Percentiles rank a stretch among this genome's conserved stretches.
Evolutionary conservation across 2,888 invertebrate species (phyloP).

Genomic region (Orthosia gracilis): DNA sequence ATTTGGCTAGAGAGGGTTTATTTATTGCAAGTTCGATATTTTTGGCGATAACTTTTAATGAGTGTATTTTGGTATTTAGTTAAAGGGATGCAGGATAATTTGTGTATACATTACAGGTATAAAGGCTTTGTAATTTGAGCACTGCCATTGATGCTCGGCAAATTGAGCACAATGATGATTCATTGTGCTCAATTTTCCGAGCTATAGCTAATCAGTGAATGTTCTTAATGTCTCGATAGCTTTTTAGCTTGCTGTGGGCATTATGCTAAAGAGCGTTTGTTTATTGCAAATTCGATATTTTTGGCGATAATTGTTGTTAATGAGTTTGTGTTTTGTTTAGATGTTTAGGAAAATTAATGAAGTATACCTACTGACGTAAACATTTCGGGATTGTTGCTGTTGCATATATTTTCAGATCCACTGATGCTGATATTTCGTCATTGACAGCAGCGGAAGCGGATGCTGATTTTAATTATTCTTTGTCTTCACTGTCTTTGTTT

Average conservation of each 20-base stretch:
- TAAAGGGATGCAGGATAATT: neutral
- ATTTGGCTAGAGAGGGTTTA: slow-evolving; percentile 25
- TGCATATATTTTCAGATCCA: too few relatives aligned
- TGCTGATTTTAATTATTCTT: too few relatives aligned
- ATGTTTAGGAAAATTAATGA: neutral
- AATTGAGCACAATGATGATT: too few relatives aligned
- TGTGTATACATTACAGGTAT: too few relatives aligned
- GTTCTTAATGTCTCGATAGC: slow-evolving; percentile 58
- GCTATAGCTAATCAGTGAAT: slow-evolving; percentile 82
- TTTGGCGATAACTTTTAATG: slow-evolving; percentile 43
- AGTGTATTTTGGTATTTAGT: neutral
- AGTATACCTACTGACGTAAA: too few relatives aligned
- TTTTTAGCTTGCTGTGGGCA: slow-evolving; percentile 42
- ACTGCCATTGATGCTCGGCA: slow-evolving; percentile 49
- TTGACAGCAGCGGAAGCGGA: too few relatives aligned
- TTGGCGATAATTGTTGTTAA: slow-evolving; percentile 37
- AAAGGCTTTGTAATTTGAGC: too few relatives aligned
- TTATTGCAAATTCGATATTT: slow-evolving; percentile 1
- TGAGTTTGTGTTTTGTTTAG: neutral
- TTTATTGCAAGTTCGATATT: slow-evolving; percentile 39
- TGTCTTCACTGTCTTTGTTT: too few relatives aligned
- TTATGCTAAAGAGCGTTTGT: neutral
- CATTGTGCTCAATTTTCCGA: too few relatives aligned
- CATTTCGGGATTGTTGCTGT: too few relatives aligned
- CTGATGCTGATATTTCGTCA: too few relatives aligned